Conservation (phyloP, 2,797 vertebrate species). For the Crypturellus tataupa region DNA sequence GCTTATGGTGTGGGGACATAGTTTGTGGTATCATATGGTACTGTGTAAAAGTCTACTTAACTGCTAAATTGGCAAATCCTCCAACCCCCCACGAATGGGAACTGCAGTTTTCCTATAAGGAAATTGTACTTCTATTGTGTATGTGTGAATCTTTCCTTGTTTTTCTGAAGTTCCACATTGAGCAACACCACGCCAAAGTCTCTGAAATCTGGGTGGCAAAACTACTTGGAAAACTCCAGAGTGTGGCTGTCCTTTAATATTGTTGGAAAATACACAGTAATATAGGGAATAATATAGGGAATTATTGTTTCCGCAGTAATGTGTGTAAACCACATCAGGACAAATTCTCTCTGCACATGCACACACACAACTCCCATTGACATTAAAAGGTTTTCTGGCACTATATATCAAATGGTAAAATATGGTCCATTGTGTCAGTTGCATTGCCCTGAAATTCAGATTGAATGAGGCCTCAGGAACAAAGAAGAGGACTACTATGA, state of each 20-base stretch:
- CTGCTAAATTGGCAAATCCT: not conserved
- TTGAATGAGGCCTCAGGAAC: not conserved
- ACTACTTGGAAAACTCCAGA: not conserved
- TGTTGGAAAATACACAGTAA: not conserved
- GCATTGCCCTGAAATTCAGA: constrained; percentile 16
- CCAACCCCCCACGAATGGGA: not conserved
- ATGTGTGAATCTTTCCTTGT: not conserved
- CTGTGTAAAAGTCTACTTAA: not conserved
- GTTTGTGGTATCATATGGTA: not conserved
- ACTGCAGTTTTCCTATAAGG: not conserved
- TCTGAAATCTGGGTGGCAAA: constrained; percentile 14
- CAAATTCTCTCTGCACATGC: not conserved
- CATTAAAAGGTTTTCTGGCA: not conserved
- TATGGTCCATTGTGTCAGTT: not conserved
- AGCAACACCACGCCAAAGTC: not conserved
- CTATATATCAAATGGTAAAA: not conserved
- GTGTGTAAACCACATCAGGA: constrained; percentile 7
- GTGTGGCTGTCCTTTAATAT: not conserved
- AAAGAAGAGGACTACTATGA: not conserved
- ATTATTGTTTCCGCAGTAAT: no score
- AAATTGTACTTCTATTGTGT: not conserved
- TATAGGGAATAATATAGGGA: not conserved
- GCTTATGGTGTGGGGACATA: not conserved
- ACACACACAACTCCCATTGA: not conserved
- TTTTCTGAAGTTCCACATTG: not conserved